Conservation (phyloP, 2,797 vertebrate species). For the Alfaro cultratus region DNA sequence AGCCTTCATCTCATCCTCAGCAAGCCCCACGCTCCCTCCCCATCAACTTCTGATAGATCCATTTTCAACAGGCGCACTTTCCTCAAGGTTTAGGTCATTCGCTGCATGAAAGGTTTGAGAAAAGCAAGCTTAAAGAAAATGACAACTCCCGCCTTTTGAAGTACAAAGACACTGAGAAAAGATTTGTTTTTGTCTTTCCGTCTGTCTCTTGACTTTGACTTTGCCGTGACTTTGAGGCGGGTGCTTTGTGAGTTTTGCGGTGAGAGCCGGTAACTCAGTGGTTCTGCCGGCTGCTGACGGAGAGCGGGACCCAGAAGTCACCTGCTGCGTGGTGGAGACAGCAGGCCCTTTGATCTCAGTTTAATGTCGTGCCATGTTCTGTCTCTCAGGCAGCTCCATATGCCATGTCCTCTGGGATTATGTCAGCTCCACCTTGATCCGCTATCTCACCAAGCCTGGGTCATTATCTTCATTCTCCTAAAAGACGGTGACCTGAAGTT, state of each 20-base stretch:
- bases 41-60: constrained; percentile 50
- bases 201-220: constrained; percentile 74
- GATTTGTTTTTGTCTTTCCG: constrained; percentile 65
- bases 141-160: constrained; percentile 72
- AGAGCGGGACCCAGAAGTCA: constrained; percentile 55
- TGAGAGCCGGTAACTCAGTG: constrained; percentile 38
- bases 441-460: constrained; percentile 36
- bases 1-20: constrained; percentile 58
- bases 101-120: constrained; percentile 70
- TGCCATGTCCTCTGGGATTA: constrained; percentile 67
- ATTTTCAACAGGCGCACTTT: constrained; percentile 62
- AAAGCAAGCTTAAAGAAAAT: constrained; percentile 66
- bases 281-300: constrained; percentile 58
- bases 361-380: constrained; percentile 70
- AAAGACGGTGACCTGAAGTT: constrained; percentile 34
- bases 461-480: constrained; percentile 46
- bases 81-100: constrained; percentile 74
- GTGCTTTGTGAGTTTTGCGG: constrained; percentile 60
- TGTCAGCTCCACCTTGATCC: constrained; percentile 66
- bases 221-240: constrained; percentile 75
- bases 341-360: constrained; percentile 76
- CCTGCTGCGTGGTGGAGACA: constrained; percentile 63
- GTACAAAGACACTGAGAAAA: constrained; percentile 73
- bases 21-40: constrained; percentile 45
- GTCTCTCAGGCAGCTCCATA: constrained; percentile 57